These are phyloP conservation scores for Amphimallon solstitiale DNA, from an alignment of 2,888 invertebrate species.

Conservation along the genomic window DNA sequence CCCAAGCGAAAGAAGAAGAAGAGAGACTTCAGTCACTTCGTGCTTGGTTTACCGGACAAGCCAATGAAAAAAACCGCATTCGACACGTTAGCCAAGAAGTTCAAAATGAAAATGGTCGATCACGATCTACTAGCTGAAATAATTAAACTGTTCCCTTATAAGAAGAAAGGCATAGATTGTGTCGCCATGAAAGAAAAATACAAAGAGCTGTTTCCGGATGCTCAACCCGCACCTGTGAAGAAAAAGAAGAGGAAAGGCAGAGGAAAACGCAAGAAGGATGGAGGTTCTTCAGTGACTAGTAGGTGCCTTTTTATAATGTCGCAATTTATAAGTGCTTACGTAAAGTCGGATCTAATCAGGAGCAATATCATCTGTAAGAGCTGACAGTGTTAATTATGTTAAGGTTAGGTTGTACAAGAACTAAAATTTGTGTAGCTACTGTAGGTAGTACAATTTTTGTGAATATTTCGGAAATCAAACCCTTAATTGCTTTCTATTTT, in stretches of 20 bases:
- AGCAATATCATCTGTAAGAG: too few species aligned
- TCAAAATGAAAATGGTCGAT: conserved; percentile 58
- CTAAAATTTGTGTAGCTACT: too few species aligned
- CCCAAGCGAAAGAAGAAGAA: conserved; percentile 59
- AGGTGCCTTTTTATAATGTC: too few species aligned
- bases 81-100: conserved; percentile 50
- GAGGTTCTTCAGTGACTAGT: not conserved
- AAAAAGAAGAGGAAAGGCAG: conserved; percentile 51
- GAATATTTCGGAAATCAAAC: too few species aligned
- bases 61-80: conserved; percentile 57
- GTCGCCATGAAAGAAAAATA: conserved; percentile 60
- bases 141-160: conserved; percentile 57
- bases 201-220: conserved; percentile 62
- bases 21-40: conserved; percentile 58
- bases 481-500: too few species aligned
- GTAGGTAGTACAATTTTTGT: too few species aligned
- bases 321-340: too few species aligned
- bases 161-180: conserved; percentile 58
- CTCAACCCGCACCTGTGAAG: conserved; percentile 54
- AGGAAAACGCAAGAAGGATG: conserved; percentile 42
- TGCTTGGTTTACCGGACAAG: conserved; percentile 58
- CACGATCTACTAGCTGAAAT: conserved; percentile 52
- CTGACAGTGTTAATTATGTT: too few species aligned
- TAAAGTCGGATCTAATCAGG: too few species aligned
- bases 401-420: too few species aligned